Base-by-base conservation (phyloP, 2,113 vertebrate genomes). In the Delphinapterus leucas region DNA sequence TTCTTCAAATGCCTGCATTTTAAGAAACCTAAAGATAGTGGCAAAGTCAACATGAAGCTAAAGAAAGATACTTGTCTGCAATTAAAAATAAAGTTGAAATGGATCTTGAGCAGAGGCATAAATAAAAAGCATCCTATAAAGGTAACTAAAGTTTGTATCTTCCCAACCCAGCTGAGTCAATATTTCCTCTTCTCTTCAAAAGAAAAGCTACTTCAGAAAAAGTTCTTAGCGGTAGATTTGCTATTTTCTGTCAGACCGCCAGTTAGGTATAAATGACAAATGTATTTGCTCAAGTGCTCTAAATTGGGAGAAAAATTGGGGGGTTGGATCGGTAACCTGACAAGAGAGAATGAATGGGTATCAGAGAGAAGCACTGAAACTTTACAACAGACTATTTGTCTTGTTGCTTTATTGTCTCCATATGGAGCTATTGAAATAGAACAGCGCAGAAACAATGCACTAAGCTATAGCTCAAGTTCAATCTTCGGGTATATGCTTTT, bases 271-370 rank as follows among this genome's bases (percentile, higher is more conserved):
- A 96, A 96, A 96, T 95, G 68, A 95, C 97, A 98, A 97, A 77
- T 55, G 38, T 80, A 70, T 65, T 95, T 97, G 41, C 82, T 97
- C 89, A 97, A 77, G 47, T 70, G 10, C 47, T 96, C 4, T 91
- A 87, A 96, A 92, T 88, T 33, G 91, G 83, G 93, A 96, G 92
- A n/a, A 53, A 79, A 31, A 20, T 2, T 76, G 38, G 87, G 93
- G 77, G 93, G 65, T 60, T 13, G 44, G 88, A 93, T 4, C 33
- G 49, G 90, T 95, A 93, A 77, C 25, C 87, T 93, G 98, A 97
- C 49, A 41, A n/a, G 97, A 92, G 90, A 98, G 63, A 77, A 97
- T 90, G 91, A 98, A 98, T 36, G 83, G 49, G 61, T n/a, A 96
- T 88, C 67, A 90, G 79, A 98, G 63, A 63, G 86, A 77, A 60